Percentiles rank a stretch among this genome's conserved stretches.
Conservation (phyloP, 2,113 vertebrate genomes). For the Nothobranchius furzeri region DNA sequence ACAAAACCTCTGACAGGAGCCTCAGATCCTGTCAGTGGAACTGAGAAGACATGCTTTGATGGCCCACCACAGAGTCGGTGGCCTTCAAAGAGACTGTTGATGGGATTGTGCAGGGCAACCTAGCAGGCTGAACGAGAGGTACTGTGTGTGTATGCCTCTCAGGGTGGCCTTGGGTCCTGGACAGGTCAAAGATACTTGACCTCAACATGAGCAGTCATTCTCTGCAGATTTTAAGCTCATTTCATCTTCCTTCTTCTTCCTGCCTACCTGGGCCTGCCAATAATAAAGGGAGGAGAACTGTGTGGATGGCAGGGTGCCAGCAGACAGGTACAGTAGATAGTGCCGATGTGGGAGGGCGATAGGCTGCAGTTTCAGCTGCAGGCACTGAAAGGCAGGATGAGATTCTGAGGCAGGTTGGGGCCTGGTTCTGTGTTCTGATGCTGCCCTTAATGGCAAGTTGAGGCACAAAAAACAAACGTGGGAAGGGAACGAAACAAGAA, state of each 20-base stretch:
- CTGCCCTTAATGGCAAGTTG: conserved; percentile 52
- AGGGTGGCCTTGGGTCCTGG: conserved; percentile 40
- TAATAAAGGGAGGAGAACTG: conserved; percentile 47
- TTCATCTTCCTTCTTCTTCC: conserved; percentile 26
- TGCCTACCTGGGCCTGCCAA: conserved; percentile 15
- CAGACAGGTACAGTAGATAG: conserved; percentile 72
- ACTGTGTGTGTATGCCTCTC: conserved; percentile 44
- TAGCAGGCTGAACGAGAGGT: conserved; percentile 49
- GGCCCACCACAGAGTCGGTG: conserved; percentile 68
- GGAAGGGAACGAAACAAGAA: conserved; percentile 46
- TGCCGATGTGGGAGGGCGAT: conserved; percentile 67
- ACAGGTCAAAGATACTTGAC: conserved; percentile 61
- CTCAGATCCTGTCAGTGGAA: conserved; percentile 66
- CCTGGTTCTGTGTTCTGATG: conserved; percentile 61
- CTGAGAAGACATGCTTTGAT: conserved; percentile 75
- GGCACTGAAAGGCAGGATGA: conserved; percentile 54
- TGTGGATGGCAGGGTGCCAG: conserved; percentile 61
- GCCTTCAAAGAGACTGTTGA: conserved; percentile 68
- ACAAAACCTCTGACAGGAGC: conserved; percentile 56
- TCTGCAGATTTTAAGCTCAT: conserved; percentile 24
- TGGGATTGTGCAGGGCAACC: conserved; percentile 49
- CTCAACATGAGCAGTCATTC: conserved; percentile 41
- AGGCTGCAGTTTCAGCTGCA: conserved; percentile 40
- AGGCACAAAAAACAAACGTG: conserved; percentile 53
- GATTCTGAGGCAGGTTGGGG: conserved; percentile 69